Base-by-base conservation (phyloP, 2,888 invertebrate genomes). In the Drosophila colorata region DNA sequence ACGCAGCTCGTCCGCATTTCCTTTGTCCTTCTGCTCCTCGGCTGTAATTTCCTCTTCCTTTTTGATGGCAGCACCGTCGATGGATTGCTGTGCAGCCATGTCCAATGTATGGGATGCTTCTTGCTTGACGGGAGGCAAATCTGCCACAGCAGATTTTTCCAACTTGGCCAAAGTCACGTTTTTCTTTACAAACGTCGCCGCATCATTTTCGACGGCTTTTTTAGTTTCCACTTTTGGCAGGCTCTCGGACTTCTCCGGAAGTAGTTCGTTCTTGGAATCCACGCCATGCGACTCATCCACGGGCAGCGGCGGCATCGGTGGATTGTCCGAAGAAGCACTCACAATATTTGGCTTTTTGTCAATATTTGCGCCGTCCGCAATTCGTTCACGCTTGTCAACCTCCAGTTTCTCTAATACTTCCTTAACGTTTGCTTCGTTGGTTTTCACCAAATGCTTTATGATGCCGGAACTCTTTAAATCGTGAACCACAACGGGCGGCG, bases 61-160 rank as follows among this genome's bases (percentile, higher is more conserved):
- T 72, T 93, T 93, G 56, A 92, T 92, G 16, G 92, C 93, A 41
- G 92, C 92, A 2, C 92, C 92, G 44, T 91, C 90, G 35, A 92
- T 92, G 35, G 85, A 78, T 66, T 87, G 79, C 51, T 80, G 80
- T 16, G 51, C 67, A 0, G 41, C 41, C 1, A 23, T 23, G 4
- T 63, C 35, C 5, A 47, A n/a, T 6, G 53, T 16, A 1, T 43
- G 28, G 5, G 64, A 14, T 0, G 37, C 6, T 43, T 57, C 44
- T 13, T 14, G 23, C 6, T 58, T 41, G 2, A 11, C 13, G 0
- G 51, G n/a, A 6, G 44, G 16, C 40, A 28, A 13, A 8, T 46
- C 48, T 4, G 35, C 49, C 6, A 5, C n/a, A n/a, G 7, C 7
- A 23, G 8, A 0, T 20, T 37, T 52, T 31, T 56, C 51, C 0